Conservation (phyloP, 1,140 invertebrate species). For the Drosophila tani region DNA sequence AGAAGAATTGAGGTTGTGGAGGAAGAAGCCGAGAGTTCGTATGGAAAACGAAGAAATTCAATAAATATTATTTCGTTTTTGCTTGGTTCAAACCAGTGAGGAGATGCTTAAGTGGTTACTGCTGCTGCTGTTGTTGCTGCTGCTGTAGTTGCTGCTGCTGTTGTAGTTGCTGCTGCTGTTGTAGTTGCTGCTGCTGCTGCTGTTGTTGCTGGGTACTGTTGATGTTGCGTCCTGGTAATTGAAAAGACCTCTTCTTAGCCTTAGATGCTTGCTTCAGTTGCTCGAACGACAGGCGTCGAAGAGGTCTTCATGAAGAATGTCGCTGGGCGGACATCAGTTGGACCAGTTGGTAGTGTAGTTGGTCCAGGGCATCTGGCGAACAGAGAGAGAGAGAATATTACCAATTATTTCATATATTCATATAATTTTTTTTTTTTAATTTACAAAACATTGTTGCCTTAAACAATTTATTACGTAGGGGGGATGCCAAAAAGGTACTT, state of each 20-base stretch:
- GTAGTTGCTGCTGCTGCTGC: slow-evolving; percentile 6
- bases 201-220: background rate
- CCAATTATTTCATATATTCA: too few species aligned
- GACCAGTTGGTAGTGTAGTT: slow-evolving; percentile 82
- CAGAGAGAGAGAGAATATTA: background rate
- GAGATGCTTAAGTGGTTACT: slow-evolving; percentile 12
- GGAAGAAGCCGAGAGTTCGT: slow-evolving; percentile 43
- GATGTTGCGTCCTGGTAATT: slow-evolving; percentile 15
- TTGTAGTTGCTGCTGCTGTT: background rate
- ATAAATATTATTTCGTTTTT: slow-evolving; percentile 47
- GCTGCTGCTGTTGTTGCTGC: background rate
- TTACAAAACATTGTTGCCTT: background rate
- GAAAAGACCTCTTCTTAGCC: background rate
- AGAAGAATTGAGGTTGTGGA: slow-evolving; percentile 6
- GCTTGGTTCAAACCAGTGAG: slow-evolving; percentile 39
- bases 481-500: too few species aligned
- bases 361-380: slow-evolving; percentile 67
- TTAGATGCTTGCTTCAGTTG: slow-evolving; percentile 23
- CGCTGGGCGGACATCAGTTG: slow-evolving; percentile 65
- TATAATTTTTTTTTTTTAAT: too few species aligned
- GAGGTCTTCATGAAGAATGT: slow-evolving; percentile 34
- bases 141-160: slow-evolving; percentile 7
- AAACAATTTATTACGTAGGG: background rate
- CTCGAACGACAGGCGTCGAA: slow-evolving; percentile 13
- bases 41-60: slow-evolving; percentile 60